Conservation (phyloP, 2,888 invertebrate species). For the Stenurella melanura region DNA sequence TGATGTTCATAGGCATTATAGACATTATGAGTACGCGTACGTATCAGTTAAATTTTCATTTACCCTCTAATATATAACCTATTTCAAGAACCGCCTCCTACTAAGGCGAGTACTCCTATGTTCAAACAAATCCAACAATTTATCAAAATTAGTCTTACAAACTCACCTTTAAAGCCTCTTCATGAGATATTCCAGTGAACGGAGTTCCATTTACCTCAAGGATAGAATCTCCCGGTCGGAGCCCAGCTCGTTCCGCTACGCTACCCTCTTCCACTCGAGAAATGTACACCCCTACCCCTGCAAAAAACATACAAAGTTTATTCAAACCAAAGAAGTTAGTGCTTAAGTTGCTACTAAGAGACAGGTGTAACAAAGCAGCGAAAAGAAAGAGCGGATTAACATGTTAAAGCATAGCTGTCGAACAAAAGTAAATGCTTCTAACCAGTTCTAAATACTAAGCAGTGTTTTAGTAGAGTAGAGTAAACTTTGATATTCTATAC, state of each 20-base stretch:
- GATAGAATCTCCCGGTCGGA: conserved; percentile 95
- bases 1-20: neutral
- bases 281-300: conserved; percentile 93
- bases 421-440: neutral
- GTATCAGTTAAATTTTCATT: neutral
- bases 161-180: conserved; percentile 92
- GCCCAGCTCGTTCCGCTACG: conserved; percentile 90
- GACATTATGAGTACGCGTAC: neutral
- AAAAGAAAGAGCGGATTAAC: conserved; percentile 5
- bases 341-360: conserved; percentile 12
- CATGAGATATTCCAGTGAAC: conserved; percentile 93
- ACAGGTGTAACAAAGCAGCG: conserved; percentile 8
- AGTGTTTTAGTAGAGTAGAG: neutral
- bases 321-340: conserved; percentile 36
- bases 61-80: neutral
- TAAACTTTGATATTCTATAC: neutral
- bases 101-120: neutral
- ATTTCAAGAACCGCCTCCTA: conserved; percentile 8
- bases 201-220: conserved; percentile 96
- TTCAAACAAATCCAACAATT: neutral
- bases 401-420: neutral
- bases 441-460: conserved; percentile 1
- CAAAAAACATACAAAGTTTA: conserved; percentile 66
- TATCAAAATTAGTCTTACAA: conserved; percentile 31
- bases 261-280: conserved; percentile 93